phyloP scores from a whole-genome alignment of 2,797 vertebrate species.

The Orientallactaga sibirica region DNA sequence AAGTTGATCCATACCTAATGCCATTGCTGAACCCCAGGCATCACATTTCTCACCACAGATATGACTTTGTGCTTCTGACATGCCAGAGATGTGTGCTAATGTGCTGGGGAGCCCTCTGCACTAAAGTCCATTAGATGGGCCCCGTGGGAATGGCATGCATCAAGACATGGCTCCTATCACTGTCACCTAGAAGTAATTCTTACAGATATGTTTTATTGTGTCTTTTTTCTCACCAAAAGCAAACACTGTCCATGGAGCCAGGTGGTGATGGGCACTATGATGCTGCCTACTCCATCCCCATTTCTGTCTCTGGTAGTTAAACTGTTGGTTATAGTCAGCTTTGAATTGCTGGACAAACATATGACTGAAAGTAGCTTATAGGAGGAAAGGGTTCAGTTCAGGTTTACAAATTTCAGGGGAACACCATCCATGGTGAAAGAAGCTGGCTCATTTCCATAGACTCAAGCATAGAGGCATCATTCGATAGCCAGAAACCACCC shows the following conservation, averaged over 20 bases:
- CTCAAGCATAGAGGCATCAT: too few relatives aligned
- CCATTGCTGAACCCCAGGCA: background rate
- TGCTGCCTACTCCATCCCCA: background rate
- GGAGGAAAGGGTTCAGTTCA: too few relatives aligned
- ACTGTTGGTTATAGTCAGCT: too few relatives aligned
- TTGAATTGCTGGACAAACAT: too few relatives aligned
- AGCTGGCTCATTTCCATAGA: too few relatives aligned
- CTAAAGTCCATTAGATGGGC: background rate
- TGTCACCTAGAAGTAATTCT: background rate
- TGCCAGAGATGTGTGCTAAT: background rate
- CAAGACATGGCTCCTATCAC: background rate
- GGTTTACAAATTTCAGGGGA: too few relatives aligned
- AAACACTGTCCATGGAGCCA: background rate
- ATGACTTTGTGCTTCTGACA: background rate
- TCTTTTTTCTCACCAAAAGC: background rate
- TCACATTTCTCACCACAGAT: background rate
- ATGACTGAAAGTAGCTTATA: too few relatives aligned
- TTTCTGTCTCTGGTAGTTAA: too few relatives aligned
- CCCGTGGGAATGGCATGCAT: too few relatives aligned
- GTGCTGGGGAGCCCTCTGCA: background rate
- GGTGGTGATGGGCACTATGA: background rate
- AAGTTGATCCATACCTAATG: background rate
- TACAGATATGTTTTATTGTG: background rate
- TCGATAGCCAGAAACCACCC: too few relatives aligned
- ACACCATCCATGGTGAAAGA: too few relatives aligned